phyloP scores from a whole-genome alignment of 2,113 vertebrate genomes.

The Puntigrus tetrazona region DNA sequence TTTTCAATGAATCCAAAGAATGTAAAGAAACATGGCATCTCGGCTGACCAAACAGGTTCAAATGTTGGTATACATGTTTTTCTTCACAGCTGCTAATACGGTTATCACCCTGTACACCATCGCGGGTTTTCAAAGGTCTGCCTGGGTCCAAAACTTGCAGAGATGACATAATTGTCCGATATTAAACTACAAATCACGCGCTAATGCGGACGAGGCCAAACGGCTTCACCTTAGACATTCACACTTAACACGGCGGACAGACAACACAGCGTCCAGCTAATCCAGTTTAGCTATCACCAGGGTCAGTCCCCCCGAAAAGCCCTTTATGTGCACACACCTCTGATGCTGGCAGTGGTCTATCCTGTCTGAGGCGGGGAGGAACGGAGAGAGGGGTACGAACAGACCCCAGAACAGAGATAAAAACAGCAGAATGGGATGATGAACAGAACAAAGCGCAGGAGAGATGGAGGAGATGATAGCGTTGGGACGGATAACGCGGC shows the following conservation, averaged over 20 bases:
- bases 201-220: neutral
- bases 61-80: neutral
- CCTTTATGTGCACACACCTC: conserved; percentile 11
- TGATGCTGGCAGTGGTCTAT: conserved; percentile 7
- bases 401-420: conserved; percentile 17
- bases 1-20: neutral
- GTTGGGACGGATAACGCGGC: conserved; percentile 8
- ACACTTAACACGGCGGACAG: neutral
- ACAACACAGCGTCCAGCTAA: conserved; percentile 28
- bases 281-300: conserved; percentile 26
- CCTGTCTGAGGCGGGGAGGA: conserved; percentile 9
- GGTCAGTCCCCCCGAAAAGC: conserved; percentile 29
- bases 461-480: conserved; percentile 26
- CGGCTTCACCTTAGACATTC: neutral
- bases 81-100: neutral
- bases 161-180: neutral
- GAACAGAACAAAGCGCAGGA: conserved; percentile 20
- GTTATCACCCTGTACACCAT: neutral
- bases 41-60: neutral
- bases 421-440: conserved; percentile 25
- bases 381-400: conserved; percentile 1
- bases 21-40: neutral
- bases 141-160: neutral
- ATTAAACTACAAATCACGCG: neutral
- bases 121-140: too few species aligned